Evolutionary conservation across 2,888 invertebrate genomes (phyloP).

Genomic region (Drosophila neonasuta): DNA sequence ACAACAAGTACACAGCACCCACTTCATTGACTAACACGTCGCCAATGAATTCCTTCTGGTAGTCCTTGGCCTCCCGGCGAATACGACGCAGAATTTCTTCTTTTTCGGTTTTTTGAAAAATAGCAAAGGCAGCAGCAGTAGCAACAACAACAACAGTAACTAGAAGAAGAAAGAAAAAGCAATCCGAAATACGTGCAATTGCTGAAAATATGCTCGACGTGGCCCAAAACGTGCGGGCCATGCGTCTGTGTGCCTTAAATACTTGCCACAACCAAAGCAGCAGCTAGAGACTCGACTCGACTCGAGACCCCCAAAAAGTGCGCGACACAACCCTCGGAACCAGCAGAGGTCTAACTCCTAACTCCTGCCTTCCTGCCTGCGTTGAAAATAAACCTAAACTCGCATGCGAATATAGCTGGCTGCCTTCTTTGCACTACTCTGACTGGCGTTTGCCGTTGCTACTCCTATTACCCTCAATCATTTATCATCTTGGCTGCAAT

Average conservation of each 20-base stretch:
- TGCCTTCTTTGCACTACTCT: conserved; percentile 18
- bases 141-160: conserved; percentile 4
- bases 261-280: conserved; percentile 26
- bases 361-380: background rate
- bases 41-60: conserved; percentile 34
- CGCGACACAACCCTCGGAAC: conserved; percentile 23
- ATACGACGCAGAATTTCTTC: conserved; percentile 27
- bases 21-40: conserved; percentile 60
- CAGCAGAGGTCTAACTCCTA: background rate
- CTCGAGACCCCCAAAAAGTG: conserved; percentile 1
- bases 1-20: conserved; percentile 13
- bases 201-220: conserved; percentile 60
- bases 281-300: conserved; percentile 7
- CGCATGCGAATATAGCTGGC: conserved; percentile 6
- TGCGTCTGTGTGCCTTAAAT: conserved; percentile 62
- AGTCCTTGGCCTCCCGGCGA: conserved; percentile 27
- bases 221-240: conserved; percentile 57
- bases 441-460: conserved; percentile 53
- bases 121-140: conserved; percentile 44
- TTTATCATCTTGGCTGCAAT: conserved; percentile 80
- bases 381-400: conserved; percentile 3
- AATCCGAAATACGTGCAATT: conserved; percentile 72
- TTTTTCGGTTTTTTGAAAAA: conserved; percentile 29
- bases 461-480: conserved; percentile 75
- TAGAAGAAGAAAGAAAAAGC: conserved; percentile 30